phyloP scores from a whole-genome alignment of 2,888 invertebrate species.

The Philonicus albiceps region DNA sequence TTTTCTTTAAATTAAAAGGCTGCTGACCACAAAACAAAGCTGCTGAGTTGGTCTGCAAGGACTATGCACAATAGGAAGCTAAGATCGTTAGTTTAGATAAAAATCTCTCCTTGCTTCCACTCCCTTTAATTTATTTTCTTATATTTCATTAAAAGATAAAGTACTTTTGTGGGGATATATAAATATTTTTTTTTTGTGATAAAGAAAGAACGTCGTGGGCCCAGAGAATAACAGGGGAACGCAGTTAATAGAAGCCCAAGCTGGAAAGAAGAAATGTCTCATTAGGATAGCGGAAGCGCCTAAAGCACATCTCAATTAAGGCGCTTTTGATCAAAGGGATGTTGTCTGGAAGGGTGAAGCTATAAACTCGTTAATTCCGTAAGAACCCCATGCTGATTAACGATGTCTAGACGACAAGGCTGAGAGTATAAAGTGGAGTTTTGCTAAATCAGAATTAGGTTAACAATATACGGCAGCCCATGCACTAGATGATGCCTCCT shows the following conservation, averaged over 20 bases:
- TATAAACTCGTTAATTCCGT: conserved; percentile 44
- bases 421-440: not conserved
- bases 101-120: not conserved
- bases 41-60: not conserved
- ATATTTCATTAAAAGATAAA: conserved; percentile 38
- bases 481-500: not conserved
- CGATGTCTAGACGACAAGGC: conserved; percentile 42
- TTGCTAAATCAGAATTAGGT: conserved; percentile 24
- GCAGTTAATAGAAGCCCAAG: conserved; percentile 6
- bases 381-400: conserved; percentile 43
- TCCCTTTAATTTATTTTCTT: conserved; percentile 37
- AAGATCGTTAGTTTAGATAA: conserved; percentile 22
- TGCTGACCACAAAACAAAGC: not conserved
- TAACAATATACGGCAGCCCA: conserved; percentile 10
- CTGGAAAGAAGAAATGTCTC: conserved; percentile 42
- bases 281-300: conserved; percentile 44
- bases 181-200: conserved; percentile 14
- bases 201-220: not conserved
- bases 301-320: conserved; percentile 45
- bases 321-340: conserved; percentile 43
- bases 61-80: not conserved
- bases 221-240: not conserved
- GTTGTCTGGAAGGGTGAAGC: conserved; percentile 38
- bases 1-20: not conserved
- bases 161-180: conserved; percentile 3